These are phyloP conservation scores for Arion vulgaris DNA, from an alignment of 1,140 invertebrate species.

Conservation along the genomic window DNA sequence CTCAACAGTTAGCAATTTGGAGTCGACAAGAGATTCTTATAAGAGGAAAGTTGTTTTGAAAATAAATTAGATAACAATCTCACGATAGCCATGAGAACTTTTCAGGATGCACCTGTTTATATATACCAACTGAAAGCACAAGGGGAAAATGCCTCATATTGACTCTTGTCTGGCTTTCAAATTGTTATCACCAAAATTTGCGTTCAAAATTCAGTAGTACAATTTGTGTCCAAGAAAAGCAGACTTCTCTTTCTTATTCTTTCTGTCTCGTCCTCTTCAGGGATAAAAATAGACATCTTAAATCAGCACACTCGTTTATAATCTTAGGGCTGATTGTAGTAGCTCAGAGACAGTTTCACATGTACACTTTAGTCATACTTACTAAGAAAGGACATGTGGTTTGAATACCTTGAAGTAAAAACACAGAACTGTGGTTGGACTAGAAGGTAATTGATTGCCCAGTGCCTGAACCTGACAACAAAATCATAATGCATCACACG, in stretches of 20 bases:
- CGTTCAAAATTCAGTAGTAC: background rate
- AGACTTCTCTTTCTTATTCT: slow-evolving; percentile 1
- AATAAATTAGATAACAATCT: background rate
- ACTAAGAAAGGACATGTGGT: background rate
- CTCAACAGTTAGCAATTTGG: slow-evolving; percentile 30
- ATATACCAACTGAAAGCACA: background rate
- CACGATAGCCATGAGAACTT: background rate
- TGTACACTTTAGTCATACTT: background rate
- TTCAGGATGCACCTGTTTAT: slow-evolving; percentile 33
- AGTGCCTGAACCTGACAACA: slow-evolving; percentile 27
- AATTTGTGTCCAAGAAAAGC: slow-evolving; percentile 13
- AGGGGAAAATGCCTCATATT: background rate
- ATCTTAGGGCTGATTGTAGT: background rate
- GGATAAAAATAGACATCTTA: background rate
- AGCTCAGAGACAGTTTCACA: background rate
- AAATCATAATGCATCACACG: background rate
- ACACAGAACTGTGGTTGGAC: background rate
- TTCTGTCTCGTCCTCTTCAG: background rate
- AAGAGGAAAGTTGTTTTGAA: background rate
- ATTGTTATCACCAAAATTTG: slow-evolving; percentile 27
- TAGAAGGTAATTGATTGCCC: slow-evolving; percentile 10
- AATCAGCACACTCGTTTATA: background rate
- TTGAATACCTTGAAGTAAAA: background rate
- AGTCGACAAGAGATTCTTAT: slow-evolving; percentile 28
- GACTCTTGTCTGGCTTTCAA: slow-evolving; percentile 32